These are phyloP conservation scores for Sphaeramia orbicularis DNA, from an alignment of 2,797 vertebrate genomes.

Conservation along the genomic window DNA sequence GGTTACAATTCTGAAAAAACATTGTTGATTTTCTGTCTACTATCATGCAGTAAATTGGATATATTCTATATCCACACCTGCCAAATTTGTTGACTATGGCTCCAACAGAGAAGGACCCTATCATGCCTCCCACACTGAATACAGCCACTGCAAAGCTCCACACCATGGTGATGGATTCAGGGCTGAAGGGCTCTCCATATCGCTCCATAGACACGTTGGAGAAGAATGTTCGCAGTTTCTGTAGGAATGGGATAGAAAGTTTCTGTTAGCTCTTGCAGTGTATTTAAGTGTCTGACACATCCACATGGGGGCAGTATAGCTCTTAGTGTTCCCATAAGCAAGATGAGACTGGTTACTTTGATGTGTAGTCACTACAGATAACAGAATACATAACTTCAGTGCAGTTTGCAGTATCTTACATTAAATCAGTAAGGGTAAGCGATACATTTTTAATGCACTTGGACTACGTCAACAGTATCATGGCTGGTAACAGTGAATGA, in stretches of 20 bases:
- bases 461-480: too few relatives aligned
- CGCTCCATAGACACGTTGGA: conserved; percentile 81
- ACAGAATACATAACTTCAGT: too few relatives aligned
- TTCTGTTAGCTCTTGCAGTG: not conserved
- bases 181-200: conserved; percentile 49
- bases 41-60: not conserved
- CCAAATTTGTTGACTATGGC: conserved; percentile 91
- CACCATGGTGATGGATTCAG: conserved; percentile 78
- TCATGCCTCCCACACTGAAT: conserved; percentile 96
- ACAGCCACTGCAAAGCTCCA: conserved; percentile 94
- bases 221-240: conserved; percentile 91
- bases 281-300: conserved; percentile 15
- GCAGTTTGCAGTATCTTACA: too few relatives aligned
- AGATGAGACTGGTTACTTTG: too few relatives aligned
- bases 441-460: too few relatives aligned
- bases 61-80: conserved; percentile 83
- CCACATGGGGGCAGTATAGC: conserved; percentile 67
- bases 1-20: not conserved
- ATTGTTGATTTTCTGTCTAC: not conserved
- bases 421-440: too few relatives aligned
- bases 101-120: conserved; percentile 92
- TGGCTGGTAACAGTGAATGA: too few relatives aligned
- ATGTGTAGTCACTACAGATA: too few relatives aligned
- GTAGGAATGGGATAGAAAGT: conserved; percentile 18
- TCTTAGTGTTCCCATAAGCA: not conserved